These are phyloP conservation scores for Oreochromis grahami DNA, from an alignment of 2,797 vertebrate genomes.

Conservation along the genomic window DNA sequence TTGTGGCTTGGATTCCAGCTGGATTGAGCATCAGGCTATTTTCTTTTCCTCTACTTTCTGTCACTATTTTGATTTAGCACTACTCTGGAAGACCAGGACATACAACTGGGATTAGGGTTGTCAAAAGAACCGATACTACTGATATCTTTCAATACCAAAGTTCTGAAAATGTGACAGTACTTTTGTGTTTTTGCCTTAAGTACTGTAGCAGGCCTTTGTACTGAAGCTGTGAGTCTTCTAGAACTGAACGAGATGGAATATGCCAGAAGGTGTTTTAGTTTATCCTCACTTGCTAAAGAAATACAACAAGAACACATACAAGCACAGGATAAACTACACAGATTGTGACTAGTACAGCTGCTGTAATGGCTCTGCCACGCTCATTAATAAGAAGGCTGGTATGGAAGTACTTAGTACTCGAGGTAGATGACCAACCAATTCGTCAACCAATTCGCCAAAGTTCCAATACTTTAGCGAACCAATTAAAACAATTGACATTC, in stretches of 20 bases:
- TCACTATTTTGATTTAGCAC: constrained; percentile 44
- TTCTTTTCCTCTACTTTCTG: background rate
- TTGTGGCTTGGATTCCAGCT: background rate
- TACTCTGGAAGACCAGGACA: background rate
- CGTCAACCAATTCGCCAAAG: background rate
- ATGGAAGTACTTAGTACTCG: background rate
- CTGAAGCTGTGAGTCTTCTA: background rate
- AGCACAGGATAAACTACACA: background rate
- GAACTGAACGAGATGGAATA: background rate
- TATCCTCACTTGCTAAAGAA: background rate
- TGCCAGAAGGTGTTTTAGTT: background rate
- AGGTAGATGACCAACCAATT: background rate
- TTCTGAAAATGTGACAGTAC: background rate
- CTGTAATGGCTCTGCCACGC: background rate
- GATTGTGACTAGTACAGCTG: background rate
- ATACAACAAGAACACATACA: background rate
- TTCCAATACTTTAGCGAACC: background rate
- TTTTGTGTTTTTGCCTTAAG: background rate
- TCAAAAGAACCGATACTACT: background rate
- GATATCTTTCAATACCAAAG: background rate
- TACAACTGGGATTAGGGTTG: background rate
- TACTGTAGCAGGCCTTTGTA: background rate
- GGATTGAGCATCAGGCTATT: background rate
- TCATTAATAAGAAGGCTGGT: background rate
- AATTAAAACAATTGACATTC: background rate